A percentile compares a stretch with the other conserved stretches of the same genome.
These are phyloP conservation scores for Enhydra lutris DNA, from an alignment of 2,113 vertebrate species.

Conservation along the genomic window DNA sequence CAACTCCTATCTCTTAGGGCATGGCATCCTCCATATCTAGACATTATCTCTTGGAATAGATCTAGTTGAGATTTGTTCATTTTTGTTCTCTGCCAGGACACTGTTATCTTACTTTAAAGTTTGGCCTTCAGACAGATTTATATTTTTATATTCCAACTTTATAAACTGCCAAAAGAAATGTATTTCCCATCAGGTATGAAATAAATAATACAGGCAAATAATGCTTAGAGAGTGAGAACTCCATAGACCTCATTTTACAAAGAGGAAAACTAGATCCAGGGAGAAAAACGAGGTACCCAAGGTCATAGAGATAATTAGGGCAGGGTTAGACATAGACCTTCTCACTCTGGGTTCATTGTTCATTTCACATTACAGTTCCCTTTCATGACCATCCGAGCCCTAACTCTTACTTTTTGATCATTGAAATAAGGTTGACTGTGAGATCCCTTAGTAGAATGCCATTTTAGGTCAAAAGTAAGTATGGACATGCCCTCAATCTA, in stretches of 20 bases:
- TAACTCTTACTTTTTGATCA: neutral
- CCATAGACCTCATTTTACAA: neutral
- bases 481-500: neutral
- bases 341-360: neutral
- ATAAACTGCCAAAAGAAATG: neutral
- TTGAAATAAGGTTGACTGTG: neutral
- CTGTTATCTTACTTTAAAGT: neutral
- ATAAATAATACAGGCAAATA: neutral
- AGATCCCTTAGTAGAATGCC: slow-evolving; percentile 7
- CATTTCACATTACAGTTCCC: neutral
- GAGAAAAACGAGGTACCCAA: neutral
- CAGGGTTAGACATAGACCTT: neutral
- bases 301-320: neutral
- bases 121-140: neutral
- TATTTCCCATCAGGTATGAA: neutral
- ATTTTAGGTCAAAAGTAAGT: slow-evolving; percentile 49
- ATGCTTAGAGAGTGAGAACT: neutral
- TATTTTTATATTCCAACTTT: slow-evolving; percentile 23
- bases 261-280: neutral
- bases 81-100: neutral
- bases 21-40: neutral
- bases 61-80: neutral
- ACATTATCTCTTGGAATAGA: neutral
- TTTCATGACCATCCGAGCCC: neutral
- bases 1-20: neutral